Evolutionary conservation across 1,140 invertebrate genomes (phyloP).

Genomic region (Wasmannia auropunctata): DNA sequence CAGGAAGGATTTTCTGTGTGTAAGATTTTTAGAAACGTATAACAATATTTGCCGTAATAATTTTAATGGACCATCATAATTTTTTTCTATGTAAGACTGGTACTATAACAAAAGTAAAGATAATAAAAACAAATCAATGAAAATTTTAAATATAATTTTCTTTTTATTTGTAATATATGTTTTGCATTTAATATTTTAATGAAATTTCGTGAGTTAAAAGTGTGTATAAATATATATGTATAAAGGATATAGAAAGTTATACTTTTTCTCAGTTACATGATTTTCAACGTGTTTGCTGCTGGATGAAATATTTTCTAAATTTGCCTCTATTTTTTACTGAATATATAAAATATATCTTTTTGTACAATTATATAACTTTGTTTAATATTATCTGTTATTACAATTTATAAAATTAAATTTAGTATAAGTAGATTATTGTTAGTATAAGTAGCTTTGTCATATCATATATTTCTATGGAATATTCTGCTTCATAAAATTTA

Average conservation of each 20-base stretch:
- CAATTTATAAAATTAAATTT: background rate
- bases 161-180: background rate
- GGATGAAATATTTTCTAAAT: background rate
- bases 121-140: background rate
- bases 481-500: background rate
- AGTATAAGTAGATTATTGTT: too few relatives aligned
- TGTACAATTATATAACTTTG: background rate
- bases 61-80: background rate
- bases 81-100: background rate
- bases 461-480: background rate
- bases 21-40: background rate
- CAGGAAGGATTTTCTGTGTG: background rate
- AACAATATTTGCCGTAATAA: slow-evolving; percentile 39
- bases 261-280: background rate
- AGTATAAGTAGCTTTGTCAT: background rate
- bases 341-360: background rate
- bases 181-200: background rate
- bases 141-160: background rate
- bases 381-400: background rate
- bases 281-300: background rate
- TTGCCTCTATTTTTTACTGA: background rate
- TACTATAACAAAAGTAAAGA: background rate
- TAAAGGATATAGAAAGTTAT: background rate
- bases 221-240: background rate
- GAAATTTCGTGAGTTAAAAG: background rate